A percentile compares a stretch with the other conserved stretches of the same genome.
phyloP scores from a whole-genome alignment of 1,140 invertebrate genomes.

The Atopsyche davidsoni region DNA sequence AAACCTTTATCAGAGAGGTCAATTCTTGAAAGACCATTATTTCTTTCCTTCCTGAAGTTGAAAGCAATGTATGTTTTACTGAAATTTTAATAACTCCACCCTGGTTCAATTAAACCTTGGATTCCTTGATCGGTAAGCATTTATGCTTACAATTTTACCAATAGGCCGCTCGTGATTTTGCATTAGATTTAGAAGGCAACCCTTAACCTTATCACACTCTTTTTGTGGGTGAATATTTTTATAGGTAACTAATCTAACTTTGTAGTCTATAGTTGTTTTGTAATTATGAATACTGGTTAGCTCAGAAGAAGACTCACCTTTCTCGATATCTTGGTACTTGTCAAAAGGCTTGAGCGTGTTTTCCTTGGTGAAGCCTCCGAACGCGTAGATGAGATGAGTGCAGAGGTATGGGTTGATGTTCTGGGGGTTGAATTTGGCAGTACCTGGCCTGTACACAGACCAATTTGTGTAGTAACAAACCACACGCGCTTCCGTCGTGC shows the following conservation, averaged over 20 bases:
- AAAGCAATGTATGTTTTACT: too few relatives aligned
- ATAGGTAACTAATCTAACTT: background rate
- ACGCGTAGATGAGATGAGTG: constrained; percentile 92
- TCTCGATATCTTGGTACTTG: constrained; percentile 92
- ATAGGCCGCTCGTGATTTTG: too few relatives aligned
- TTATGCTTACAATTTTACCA: too few relatives aligned
- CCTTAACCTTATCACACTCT: background rate
- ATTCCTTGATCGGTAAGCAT: too few relatives aligned
- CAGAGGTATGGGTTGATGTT: constrained; percentile 95
- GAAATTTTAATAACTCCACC: too few relatives aligned
- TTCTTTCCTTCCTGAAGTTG: too few relatives aligned
- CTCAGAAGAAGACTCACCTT: constrained; percentile 57
- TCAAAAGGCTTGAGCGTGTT: constrained; percentile 87
- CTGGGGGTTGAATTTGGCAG: constrained; percentile 86
- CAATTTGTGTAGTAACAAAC: constrained; percentile 94
- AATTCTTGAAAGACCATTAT: too few relatives aligned
- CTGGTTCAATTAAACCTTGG: too few relatives aligned
- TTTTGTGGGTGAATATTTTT: background rate
- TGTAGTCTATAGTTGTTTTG: background rate
- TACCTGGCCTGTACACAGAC: constrained; percentile 83
- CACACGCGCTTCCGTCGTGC: constrained; percentile 56
- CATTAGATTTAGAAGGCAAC: background rate
- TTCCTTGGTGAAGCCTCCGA: constrained; percentile 87
- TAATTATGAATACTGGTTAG: background rate
- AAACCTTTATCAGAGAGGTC: too few relatives aligned